Evolutionary conservation across 2,888 invertebrate species (phyloP), one percentile per base, ranked within the genome.

Genomic region (Homarus gammarus): DNA sequence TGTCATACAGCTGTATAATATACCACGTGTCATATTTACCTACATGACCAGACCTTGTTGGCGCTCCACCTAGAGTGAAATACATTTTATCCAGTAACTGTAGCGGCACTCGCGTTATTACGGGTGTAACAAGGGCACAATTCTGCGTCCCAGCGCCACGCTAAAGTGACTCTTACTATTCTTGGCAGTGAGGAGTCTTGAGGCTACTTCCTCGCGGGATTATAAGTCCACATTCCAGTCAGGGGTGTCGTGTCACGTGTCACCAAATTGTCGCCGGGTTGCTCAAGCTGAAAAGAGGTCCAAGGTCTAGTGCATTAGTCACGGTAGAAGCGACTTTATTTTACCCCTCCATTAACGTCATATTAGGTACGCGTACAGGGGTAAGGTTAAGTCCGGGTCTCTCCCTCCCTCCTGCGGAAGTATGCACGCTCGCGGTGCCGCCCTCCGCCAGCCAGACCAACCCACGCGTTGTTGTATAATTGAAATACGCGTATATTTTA

Each of bases 221-320:
- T 36, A n/a, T 75, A 75, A 44, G 75, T 27, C 75, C 75, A 27
- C 33, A 40, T 44, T 75, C 44, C 75, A 40, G 15, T 38, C 56
- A 75, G 75, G 56, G 27, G 38, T 38, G 8, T 64, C 81, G 27
- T 64, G 81, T 81, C 64, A 61, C 79, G 81, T 81, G 81, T 81
- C 81, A 81, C 81, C 81, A 64, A 81, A 81, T 64, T 81, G 81
- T 81, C 81, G 64, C 40, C 40, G 38, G 81, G 81, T 81, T 15
- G 81, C 64, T n/a, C 64, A 61, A 38, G 51, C 61, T 61, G 81
- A 81, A 81, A 81, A 81, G 36, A 61, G 56, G 44, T n/a, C 44
- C 49, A 15, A 49, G 27, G 27, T 6, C 44, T 15, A 12, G 49
- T n/a, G 44, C 75, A 75, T 44, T 40, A 75, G 75, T 75, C 40